Evolutionary conservation across 2,113 vertebrate genomes (phyloP), one percentile per base, ranked within the genome.

Genomic region (Hyperoodon ampullatus): DNA sequence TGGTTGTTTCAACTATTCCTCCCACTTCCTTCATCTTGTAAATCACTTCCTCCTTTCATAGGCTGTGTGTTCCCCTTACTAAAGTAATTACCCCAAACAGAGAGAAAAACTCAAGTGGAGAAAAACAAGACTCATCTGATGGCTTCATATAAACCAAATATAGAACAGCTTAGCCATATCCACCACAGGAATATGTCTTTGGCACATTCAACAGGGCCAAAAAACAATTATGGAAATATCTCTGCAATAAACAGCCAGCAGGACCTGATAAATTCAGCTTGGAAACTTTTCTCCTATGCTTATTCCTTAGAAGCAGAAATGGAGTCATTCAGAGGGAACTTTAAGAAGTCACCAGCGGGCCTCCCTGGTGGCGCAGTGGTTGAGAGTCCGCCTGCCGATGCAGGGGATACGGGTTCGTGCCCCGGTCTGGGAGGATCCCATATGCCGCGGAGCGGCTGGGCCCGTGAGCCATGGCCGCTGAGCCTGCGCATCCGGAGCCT

Each of bases 331-430:
- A 50, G 65, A 81, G 93, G 42, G n/a, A 78, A 33, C 44, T 94
- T 94, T 82, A 70, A 88, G 77, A 93, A 71, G 77, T 78, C 55
- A 47, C 24, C 24, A 70, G 70, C n/a, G n/a, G n/a, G n/a, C n/a
- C n/a, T n/a, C n/a, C n/a, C n/a, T n/a, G n/a, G n/a, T n/a, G n/a
- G n/a, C n/a, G n/a, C n/a, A n/a, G n/a, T n/a, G n/a, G n/a, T n/a
- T n/a, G n/a, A n/a, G n/a, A n/a, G n/a, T n/a, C n/a, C n/a, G n/a
- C n/a, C n/a, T n/a, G n/a, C n/a, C n/a, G n/a, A n/a, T n/a, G n/a
- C n/a, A n/a, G n/a, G n/a, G n/a, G n/a, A n/a, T n/a, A n/a, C n/a
- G n/a, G n/a, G n/a, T n/a, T n/a, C n/a, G n/a, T n/a, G n/a, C n/a
- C n/a, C n/a, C n/a, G n/a, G n/a, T n/a, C n/a, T n/a, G n/a, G n/a